phyloP scores from a whole-genome alignment of 2,888 invertebrate genomes.

The Polylopha cassiicola region DNA sequence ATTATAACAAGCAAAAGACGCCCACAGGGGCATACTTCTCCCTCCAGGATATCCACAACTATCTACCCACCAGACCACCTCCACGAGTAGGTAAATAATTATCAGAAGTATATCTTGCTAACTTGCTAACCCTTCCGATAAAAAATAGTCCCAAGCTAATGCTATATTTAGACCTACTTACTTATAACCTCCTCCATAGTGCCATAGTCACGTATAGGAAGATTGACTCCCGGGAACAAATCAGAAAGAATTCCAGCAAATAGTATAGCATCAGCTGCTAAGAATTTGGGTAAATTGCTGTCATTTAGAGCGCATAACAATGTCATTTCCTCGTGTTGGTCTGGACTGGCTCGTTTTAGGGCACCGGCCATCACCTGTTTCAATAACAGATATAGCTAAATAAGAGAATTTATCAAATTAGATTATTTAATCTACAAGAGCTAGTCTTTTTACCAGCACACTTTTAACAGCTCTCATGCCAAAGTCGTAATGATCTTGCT shows the following conservation, averaged over 20 bases:
- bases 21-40: too few relatives aligned
- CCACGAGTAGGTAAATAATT: too few relatives aligned
- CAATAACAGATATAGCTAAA: slow-evolving; percentile 2
- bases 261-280: slow-evolving; percentile 88
- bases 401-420: not conserved
- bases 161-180: slow-evolving; percentile 33
- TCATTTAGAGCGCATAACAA: slow-evolving; percentile 91
- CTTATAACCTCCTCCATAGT: slow-evolving; percentile 81
- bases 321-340: slow-evolving; percentile 89
- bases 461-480: slow-evolving; percentile 96
- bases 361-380: slow-evolving; percentile 89
- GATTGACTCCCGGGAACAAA: slow-evolving; percentile 88
- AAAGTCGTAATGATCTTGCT: slow-evolving; percentile 95
- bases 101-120: too few relatives aligned
- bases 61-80: too few relatives aligned
- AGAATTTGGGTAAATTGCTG: slow-evolving; percentile 93
- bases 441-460: slow-evolving; percentile 86
- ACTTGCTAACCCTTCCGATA: too few relatives aligned
- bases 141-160: too few relatives aligned
- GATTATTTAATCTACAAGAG: too few relatives aligned
- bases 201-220: slow-evolving; percentile 89
- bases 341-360: slow-evolving; percentile 89
- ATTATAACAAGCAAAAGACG: too few relatives aligned
- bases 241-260: slow-evolving; percentile 94
- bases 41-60: too few relatives aligned